A percentile compares a stretch with the other conserved stretches of the same genome.
Evolutionary conservation across 2,888 invertebrate genomes (phyloP).

Genomic region (Poecilobothrus nobilitatus): DNA sequence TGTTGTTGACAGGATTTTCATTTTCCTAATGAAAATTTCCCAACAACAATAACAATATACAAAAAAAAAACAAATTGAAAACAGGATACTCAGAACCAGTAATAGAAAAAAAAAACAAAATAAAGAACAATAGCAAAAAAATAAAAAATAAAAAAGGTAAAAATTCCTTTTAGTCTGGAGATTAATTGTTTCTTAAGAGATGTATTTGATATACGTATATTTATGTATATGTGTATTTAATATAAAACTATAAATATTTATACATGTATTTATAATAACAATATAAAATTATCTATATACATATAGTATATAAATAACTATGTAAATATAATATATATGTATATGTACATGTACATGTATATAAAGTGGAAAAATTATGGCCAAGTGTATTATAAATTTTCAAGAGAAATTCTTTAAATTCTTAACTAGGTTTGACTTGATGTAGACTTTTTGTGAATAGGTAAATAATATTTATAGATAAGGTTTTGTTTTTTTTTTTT

Average conservation of each 20-base stretch:
- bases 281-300: too few species aligned
- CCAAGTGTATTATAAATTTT: constrained; percentile 4
- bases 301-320: too few species aligned
- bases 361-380: not conserved
- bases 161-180: constrained; percentile 6
- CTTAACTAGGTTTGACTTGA: constrained; percentile 6
- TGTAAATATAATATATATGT: not conserved
- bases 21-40: constrained; percentile 2
- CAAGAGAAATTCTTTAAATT: constrained; percentile 2
- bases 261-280: not conserved
- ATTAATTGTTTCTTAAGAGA: constrained; percentile 4
- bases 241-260: not conserved
- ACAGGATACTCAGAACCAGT: not conserved
- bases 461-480: not conserved
- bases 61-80: too few species aligned
- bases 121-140: not conserved
- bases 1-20: constrained; percentile 4
- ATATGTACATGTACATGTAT: not conserved
- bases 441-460: not conserved
- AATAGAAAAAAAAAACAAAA: not conserved
- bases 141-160: not conserved
- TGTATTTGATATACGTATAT: not conserved
- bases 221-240: not conserved
- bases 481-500: not conserved
- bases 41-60: not conserved